Conservation (phyloP, 2,113 vertebrate genomes). For the Thymallus thymallus region DNA sequence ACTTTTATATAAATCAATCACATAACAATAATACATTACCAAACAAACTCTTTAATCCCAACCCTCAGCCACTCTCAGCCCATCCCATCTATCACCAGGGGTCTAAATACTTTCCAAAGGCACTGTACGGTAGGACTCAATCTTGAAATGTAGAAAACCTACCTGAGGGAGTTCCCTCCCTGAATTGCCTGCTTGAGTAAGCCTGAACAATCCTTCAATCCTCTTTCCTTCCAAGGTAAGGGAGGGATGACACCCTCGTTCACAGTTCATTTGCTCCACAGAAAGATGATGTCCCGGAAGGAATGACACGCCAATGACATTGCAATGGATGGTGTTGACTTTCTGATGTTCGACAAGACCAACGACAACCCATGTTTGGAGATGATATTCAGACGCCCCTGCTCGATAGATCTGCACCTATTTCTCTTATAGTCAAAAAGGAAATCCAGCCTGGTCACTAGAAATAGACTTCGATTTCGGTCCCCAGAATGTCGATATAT, state of each 20-base stretch:
- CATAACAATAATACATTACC: no score
- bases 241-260: constrained; percentile 39
- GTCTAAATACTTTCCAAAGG: neutral
- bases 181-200: constrained; percentile 52
- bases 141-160: constrained; percentile 62
- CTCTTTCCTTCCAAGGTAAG: constrained; percentile 33
- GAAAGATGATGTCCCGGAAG: constrained; percentile 25
- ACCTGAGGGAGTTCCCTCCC: constrained; percentile 27
- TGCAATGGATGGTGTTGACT: neutral
- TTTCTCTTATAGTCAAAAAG: no score
- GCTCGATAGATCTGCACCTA: no score
- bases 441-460: no score
- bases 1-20: no score
- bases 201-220: constrained; percentile 46
- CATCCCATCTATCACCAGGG: no score
- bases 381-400: neutral
- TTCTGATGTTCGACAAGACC: neutral
- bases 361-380: neutral
- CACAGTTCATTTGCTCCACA: constrained; percentile 29
- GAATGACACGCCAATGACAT: neutral
- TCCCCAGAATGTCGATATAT: no score
- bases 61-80: no score
- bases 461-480: no score
- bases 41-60: no score
- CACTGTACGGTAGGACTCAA: constrained; percentile 52